Evolutionary conservation across 2,113 vertebrate species (phyloP).

Genomic region (Suricata suricatta): DNA sequence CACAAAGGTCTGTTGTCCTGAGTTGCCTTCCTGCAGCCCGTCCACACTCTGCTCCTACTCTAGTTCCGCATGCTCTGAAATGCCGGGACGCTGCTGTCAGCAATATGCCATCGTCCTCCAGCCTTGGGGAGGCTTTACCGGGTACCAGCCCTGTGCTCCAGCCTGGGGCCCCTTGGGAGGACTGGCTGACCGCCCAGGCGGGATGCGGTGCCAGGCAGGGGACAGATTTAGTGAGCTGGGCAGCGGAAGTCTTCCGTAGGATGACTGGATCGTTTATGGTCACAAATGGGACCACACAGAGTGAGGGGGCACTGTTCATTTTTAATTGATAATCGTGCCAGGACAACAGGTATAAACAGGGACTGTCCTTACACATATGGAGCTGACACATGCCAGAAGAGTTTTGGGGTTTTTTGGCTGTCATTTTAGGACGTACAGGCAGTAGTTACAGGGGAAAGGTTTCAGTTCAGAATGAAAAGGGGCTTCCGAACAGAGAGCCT

Average conservation of each 20-base stretch:
- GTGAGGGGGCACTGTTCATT: background rate
- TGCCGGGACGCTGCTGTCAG: background rate
- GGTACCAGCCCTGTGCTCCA: accelerated
- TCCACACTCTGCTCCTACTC: background rate
- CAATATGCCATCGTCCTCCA: background rate
- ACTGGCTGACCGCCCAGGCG: accelerated
- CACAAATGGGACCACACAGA: background rate
- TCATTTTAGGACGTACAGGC: background rate
- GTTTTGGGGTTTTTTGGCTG: background rate
- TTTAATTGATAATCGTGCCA: background rate
- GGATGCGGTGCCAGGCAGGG: background rate
- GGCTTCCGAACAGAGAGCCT: background rate
- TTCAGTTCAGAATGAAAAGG: background rate
- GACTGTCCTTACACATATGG: background rate
- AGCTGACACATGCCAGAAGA: background rate
- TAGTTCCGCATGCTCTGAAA: background rate
- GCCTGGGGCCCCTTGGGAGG: background rate
- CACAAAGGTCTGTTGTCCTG: background rate
- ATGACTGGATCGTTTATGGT: too few species aligned
- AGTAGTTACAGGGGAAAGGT: background rate
- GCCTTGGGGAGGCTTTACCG: background rate
- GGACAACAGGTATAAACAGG: background rate
- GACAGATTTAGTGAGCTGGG: background rate
- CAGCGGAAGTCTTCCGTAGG: background rate
- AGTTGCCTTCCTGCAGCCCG: background rate